Conservation (phyloP, 2,113 vertebrate genomes). For the Oncorhynchus nerka region DNA sequence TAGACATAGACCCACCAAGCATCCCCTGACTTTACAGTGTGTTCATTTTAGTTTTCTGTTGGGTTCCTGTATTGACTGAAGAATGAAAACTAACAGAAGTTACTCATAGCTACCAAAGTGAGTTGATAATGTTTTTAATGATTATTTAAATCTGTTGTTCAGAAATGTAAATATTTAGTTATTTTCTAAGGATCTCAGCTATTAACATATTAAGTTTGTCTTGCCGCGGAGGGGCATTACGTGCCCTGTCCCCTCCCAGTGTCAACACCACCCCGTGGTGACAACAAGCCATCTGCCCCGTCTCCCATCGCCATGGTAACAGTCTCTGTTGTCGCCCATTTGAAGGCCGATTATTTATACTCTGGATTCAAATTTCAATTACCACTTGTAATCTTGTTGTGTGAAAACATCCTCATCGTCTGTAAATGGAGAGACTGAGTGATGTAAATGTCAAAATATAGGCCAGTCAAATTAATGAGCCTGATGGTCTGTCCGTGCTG, state of each 20-base stretch:
- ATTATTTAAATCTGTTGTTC: neutral
- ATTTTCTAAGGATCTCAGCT: neutral
- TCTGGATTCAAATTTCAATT: too few relatives aligned
- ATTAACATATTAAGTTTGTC: neutral
- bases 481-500: neutral
- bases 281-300: neutral
- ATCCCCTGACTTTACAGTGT: neutral
- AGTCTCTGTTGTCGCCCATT: neutral
- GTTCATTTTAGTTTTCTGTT: too few relatives aligned
- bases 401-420: neutral
- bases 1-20: too few relatives aligned
- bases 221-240: constrained; percentile 21
- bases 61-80: too few relatives aligned
- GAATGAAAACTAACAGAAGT: too few relatives aligned
- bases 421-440: neutral
- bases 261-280: constrained; percentile 30
- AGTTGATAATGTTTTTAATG: too few relatives aligned
- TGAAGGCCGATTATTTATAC: neutral
- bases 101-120: too few relatives aligned
- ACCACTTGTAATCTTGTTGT: too few relatives aligned
- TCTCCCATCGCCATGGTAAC: constrained; percentile 46
- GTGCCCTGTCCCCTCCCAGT: constrained; percentile 16
- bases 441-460: neutral
- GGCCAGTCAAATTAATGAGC: neutral
- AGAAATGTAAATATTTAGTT: neutral